Base-by-base conservation (phyloP, 1,140 invertebrate species). In the Amphibalanus amphitrite region DNA sequence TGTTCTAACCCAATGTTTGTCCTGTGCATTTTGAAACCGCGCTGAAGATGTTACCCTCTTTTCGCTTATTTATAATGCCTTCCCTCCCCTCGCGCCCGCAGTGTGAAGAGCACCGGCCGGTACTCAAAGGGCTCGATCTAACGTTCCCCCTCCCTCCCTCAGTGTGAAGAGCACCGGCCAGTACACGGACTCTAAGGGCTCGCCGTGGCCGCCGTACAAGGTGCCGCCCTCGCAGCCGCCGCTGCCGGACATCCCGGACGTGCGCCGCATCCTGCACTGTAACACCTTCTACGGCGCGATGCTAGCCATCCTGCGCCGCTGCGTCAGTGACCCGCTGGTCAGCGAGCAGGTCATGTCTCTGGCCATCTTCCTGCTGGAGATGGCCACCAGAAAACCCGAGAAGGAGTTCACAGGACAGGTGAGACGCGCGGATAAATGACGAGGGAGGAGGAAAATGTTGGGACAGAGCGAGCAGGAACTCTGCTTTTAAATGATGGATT, bases 271-370 rank as follows among this genome's bases (percentile, higher is more conserved):
- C 8, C 78, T 86, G 4, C 85, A 87, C 71, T 88, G 88, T 33
- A 87, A 88, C 76, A 87, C 92, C 29, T 90, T 96, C 79, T 93
- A 96, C 80, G 88, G 90, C 28, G 86, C 92, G 73, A 84, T 91
- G 64, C 87, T 95, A 74, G 87, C 89, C 65, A 88, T 95, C 72
- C 82, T 96, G 69, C 65, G 89, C 91, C 78, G 92, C 92, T 79
- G 88, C 89, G 86, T 91, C 40, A 87, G 89, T 76, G 86, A 85
- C n/a, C 84, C 86, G 71, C 84, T 84, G 72, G 83, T 91, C 25
- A 87, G 90, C 17, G 93, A 95, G 80, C 89, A 93, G 79, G 85
- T 93, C 71, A 84, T 95, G 74, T 90, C 92, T 70, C 79, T 96
- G 30, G 84, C 90, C 70, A 83, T 97, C 38, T 95, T 93, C 80